Evolutionary conservation across 1,140 invertebrate genomes (phyloP).

Genomic region (Ceratitis capitata): DNA sequence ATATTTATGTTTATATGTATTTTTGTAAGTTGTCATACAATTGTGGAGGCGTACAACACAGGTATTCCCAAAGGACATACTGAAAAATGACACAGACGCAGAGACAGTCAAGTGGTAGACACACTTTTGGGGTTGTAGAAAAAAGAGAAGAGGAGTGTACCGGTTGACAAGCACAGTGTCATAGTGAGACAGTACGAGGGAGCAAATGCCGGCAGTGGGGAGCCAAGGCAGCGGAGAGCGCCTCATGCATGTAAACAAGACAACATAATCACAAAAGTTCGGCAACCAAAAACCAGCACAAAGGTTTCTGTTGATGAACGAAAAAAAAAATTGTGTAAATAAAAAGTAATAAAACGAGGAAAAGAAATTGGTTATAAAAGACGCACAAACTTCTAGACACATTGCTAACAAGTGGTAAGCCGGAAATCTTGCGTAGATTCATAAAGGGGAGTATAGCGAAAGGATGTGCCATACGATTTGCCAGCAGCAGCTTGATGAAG

Average conservation of each 20-base stretch:
- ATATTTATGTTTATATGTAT: not conserved
- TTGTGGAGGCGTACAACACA: not conserved
- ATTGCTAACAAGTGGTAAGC: not conserved
- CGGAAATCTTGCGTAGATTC: not conserved
- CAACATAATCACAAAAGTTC: constrained; percentile 29
- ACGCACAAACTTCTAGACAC: not conserved
- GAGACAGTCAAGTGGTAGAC: not conserved
- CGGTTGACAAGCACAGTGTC: not conserved
- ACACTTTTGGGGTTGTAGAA: not conserved
- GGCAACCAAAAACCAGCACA: not conserved
- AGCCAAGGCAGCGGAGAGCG: no score
- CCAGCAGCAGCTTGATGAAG: not conserved
- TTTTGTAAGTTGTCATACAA: not conserved
- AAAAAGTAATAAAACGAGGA: not conserved
- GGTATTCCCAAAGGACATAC: not conserved
- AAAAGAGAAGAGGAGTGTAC: not conserved
- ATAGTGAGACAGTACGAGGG: no score
- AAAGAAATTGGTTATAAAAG: not conserved
- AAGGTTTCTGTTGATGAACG: not conserved
- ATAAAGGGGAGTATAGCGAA: not conserved
- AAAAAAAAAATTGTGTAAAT: not conserved
- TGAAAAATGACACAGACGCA: not conserved
- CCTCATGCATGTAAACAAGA: constrained; percentile 14
- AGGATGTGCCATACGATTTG: not conserved
- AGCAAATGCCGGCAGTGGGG: not conserved